These are phyloP conservation scores for Matsumyia berberina DNA, from an alignment of 2,888 invertebrate genomes.

Conservation along the genomic window DNA sequence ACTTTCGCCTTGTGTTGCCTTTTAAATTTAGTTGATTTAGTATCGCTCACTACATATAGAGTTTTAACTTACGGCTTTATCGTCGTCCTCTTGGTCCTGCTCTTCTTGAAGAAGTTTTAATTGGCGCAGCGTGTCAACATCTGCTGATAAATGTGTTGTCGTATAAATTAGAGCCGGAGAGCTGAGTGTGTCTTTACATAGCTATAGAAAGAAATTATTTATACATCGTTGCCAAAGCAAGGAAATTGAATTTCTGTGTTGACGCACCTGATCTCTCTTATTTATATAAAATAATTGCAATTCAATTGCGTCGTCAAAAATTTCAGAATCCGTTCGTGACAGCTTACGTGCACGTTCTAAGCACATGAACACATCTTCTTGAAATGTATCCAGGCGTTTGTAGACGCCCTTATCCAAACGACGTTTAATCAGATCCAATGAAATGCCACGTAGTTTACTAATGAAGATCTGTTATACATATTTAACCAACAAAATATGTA, in stretches of 20 bases:
- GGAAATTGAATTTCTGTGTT: background rate
- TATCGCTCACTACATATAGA: background rate
- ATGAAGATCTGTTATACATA: background rate
- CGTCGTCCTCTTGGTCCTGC: conserved; percentile 89
- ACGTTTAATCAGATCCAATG: conserved; percentile 96
- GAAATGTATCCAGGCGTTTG: conserved; percentile 96
- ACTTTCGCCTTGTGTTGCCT: conserved; percentile 85
- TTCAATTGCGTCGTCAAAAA: conserved; percentile 97
- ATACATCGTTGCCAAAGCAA: background rate
- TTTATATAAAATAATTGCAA: conserved; percentile 95
- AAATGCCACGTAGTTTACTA: conserved; percentile 91
- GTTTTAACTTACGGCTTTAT: conserved; percentile 83
- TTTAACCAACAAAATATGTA: background rate
- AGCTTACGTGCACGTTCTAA: conserved; percentile 94
- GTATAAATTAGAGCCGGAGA: conserved; percentile 95
- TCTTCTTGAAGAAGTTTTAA: conserved; percentile 91
- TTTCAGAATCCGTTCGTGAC: conserved; percentile 96
- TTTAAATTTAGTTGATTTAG: conserved; percentile 51
- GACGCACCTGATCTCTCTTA: conserved; percentile 86
- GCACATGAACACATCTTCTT: conserved; percentile 97
- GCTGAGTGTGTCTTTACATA: conserved; percentile 92
- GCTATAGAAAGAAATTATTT: conserved; percentile 81
- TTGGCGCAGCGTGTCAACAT: conserved; percentile 90
- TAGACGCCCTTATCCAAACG: conserved; percentile 96
- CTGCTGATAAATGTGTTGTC: conserved; percentile 89